Conservation (phyloP, 2,113 vertebrate species). For the Panthera tigris region DNA sequence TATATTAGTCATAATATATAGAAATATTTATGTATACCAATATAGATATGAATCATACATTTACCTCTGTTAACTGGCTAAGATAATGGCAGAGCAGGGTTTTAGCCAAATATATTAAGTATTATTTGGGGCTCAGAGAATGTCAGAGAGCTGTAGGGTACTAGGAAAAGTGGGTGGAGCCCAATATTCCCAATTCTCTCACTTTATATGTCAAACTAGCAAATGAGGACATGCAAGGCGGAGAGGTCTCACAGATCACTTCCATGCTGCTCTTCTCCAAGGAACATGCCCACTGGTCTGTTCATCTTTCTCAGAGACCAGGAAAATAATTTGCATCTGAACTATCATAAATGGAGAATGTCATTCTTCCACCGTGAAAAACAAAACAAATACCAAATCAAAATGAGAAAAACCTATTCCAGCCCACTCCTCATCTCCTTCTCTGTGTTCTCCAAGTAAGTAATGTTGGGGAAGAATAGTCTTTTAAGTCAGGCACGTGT, state of each 20-base stretch:
- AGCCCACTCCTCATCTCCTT: background rate
- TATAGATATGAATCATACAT: background rate
- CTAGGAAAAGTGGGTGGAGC: background rate
- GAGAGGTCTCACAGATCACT: background rate
- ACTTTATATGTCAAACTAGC: background rate
- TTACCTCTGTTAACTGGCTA: background rate
- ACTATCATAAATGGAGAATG: background rate
- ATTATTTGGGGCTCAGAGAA: background rate
- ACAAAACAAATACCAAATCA: background rate
- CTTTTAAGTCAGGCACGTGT: background rate
- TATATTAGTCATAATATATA: background rate
- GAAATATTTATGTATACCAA: background rate
- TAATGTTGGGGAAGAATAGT: background rate
- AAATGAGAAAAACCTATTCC: background rate
- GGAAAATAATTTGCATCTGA: background rate
- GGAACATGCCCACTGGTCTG: background rate
- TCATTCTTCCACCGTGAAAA: background rate
- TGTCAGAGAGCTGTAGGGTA: background rate
- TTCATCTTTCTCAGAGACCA: background rate
- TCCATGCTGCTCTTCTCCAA: background rate
- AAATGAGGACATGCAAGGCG: background rate
- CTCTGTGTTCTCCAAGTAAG: background rate
- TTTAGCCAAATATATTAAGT: background rate
- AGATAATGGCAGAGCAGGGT: background rate
- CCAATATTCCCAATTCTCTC: background rate